Conservation (phyloP, 2,113 vertebrate species). For the Callithrix jacchus region DNA sequence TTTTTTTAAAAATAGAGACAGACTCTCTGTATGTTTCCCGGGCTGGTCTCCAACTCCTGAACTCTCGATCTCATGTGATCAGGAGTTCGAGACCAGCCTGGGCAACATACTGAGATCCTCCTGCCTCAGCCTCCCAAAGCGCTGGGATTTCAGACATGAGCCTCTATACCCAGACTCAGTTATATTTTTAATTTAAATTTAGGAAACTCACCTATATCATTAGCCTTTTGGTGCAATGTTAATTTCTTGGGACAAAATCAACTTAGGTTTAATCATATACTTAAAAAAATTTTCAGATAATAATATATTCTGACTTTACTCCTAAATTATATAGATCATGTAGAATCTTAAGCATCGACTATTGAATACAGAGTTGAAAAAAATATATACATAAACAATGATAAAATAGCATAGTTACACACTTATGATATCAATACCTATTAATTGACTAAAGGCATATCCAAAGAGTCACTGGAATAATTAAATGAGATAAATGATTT, state of each 20-base stretch:
- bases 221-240: not conserved
- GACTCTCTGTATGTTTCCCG: too few relatives aligned
- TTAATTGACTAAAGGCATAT: not conserved
- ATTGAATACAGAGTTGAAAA: slow-evolving; percentile 14
- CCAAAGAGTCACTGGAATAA: not conserved
- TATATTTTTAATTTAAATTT: slow-evolving; percentile 48
- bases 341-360: slow-evolving; percentile 3
- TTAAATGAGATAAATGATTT: not conserved
- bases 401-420: not conserved
- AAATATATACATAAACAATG: not conserved
- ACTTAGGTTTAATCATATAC: not conserved
- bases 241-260: slow-evolving; percentile 33
- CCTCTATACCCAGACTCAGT: not conserved
- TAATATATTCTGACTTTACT: not conserved
- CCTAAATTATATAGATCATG: not conserved
- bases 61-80: too few relatives aligned
- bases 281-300: not conserved
- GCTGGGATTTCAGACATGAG: too few relatives aligned
- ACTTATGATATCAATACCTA: not conserved
- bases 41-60: too few relatives aligned
- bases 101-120: too few relatives aligned
- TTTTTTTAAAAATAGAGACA: too few relatives aligned
- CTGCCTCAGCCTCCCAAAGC: too few relatives aligned
- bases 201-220: slow-evolving; percentile 1
- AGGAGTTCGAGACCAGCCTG: too few relatives aligned